Evolutionary conservation across 2,113 vertebrate genomes (phyloP).

Genomic region (Bothrops jararaca): DNA sequence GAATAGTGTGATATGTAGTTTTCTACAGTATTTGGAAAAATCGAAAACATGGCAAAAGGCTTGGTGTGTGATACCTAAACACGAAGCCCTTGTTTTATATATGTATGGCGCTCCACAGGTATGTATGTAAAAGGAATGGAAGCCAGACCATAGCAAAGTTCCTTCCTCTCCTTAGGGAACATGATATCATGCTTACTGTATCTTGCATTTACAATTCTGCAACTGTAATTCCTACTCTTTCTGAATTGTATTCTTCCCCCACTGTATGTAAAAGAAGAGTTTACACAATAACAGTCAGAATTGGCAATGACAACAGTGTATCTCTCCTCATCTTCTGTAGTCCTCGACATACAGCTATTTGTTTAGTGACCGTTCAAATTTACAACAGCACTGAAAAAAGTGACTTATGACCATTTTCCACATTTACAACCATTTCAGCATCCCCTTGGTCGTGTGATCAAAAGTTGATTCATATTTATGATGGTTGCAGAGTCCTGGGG

Average conservation of each 20-base stretch:
- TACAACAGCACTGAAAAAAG: background rate
- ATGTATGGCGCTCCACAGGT: slow-evolving; percentile 96
- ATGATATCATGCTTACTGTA: background rate
- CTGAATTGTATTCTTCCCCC: background rate
- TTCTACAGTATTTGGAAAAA: slow-evolving; percentile 95
- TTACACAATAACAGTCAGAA: background rate
- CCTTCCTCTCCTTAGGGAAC: background rate
- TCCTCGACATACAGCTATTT: too few relatives aligned
- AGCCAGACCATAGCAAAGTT: background rate
- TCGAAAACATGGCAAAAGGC: slow-evolving; percentile 94
- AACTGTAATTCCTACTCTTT: background rate
- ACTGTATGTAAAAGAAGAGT: background rate
- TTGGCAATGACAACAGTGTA: background rate
- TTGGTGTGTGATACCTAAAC: slow-evolving; percentile 96
- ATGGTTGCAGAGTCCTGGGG: background rate
- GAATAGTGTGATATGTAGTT: slow-evolving; percentile 91
- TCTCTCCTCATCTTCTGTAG: background rate
- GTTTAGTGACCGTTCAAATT: too few relatives aligned
- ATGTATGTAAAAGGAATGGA: slow-evolving; percentile 1
- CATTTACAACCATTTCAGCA: background rate
- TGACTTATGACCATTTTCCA: background rate
- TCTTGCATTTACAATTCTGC: background rate
- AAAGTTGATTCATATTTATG: background rate
- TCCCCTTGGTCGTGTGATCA: background rate
- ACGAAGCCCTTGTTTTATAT: slow-evolving; percentile 91